Conservation (phyloP, 2,888 invertebrate genomes). For the Heliconius erato region DNA sequence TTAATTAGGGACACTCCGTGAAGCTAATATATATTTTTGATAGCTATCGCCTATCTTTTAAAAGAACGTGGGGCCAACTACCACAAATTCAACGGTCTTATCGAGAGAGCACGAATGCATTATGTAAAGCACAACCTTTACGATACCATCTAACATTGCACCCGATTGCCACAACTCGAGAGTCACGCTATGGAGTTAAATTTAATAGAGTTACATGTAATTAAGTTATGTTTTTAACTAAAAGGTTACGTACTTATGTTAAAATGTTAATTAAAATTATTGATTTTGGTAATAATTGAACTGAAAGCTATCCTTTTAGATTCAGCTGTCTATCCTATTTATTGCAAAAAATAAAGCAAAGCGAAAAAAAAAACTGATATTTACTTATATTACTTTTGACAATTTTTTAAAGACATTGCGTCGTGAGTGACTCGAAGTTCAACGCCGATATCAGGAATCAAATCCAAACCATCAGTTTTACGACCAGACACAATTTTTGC, state of each 20-base stretch:
- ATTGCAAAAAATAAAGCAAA: too few species aligned
- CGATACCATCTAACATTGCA: constrained; percentile 63
- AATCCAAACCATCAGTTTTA: too few species aligned
- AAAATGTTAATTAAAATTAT: not conserved
- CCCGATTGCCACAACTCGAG: constrained; percentile 55
- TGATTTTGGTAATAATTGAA: too few species aligned
- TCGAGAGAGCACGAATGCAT: constrained; percentile 62
- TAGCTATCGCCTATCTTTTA: constrained; percentile 30
- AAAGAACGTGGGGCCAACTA: constrained; percentile 30
- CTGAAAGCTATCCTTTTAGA: too few species aligned
- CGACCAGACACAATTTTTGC: too few species aligned
- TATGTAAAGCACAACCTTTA: constrained; percentile 61
- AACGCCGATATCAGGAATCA: too few species aligned
- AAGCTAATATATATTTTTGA: not conserved
- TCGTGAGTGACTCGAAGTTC: too few species aligned
- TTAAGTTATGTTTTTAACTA: not conserved
- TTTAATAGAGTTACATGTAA: constrained; percentile 19
- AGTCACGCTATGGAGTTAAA: constrained; percentile 55
- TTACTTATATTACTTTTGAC: too few species aligned
- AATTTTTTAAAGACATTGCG: too few species aligned
- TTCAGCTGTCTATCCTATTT: too few species aligned
- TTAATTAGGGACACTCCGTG: not conserved
- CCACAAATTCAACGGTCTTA: constrained; percentile 62
- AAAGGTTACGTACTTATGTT: not conserved
- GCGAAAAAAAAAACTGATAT: too few species aligned